Evolutionary conservation across 2,888 invertebrate genomes (phyloP), one percentile per base, ranked within the genome.

Genomic region (Tubulanus polymorphus): DNA sequence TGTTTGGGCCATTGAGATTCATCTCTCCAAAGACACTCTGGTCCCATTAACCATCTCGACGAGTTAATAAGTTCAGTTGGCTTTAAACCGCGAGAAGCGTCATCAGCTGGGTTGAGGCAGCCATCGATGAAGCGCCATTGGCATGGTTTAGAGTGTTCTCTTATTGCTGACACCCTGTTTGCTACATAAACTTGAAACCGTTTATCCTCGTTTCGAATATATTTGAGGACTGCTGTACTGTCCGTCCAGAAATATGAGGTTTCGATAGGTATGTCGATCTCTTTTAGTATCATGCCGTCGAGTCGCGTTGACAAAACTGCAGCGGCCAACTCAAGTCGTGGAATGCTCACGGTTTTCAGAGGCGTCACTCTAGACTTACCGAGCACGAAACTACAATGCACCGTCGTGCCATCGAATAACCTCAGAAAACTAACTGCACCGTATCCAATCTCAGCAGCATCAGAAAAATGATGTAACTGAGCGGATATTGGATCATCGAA

Each of bases 391-490:
- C 27, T 25, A 29, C 48, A 48, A 15, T 48, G 48, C 6, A 48
- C n/a, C 32, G 6, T 10, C n/a, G 25, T 27, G 26, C 26, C 20
- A 3, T 5, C 20, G 6, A 48, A 23, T 18, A 48, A 29, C 6
- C 48, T 23, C 48, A 48, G 23, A 27, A 27, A 48, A 5, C 25
- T 25, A 25, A 23, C 48, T 5, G 23, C 32, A 5, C 48, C 48
- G 26, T 48, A 48, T 3, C 48, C 48, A 48, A 18, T 20, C 48
- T 48, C 25, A 3, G 18, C 18, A 18, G 28, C 48, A 48, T 48
- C 48, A 8, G 48, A 18, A 18, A 32, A 50, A n/a, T 50, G 50
- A 50, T 50, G 50, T 23, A 50, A 23, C 32, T 50, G 26, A 35
- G 37, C 20, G 6, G 6, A 23, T 27, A 29, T 27, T 25, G 23